These are phyloP conservation scores for Pseudolaguvia tuberculata DNA, from an alignment of 2,113 vertebrate genomes.

Conservation along the genomic window DNA sequence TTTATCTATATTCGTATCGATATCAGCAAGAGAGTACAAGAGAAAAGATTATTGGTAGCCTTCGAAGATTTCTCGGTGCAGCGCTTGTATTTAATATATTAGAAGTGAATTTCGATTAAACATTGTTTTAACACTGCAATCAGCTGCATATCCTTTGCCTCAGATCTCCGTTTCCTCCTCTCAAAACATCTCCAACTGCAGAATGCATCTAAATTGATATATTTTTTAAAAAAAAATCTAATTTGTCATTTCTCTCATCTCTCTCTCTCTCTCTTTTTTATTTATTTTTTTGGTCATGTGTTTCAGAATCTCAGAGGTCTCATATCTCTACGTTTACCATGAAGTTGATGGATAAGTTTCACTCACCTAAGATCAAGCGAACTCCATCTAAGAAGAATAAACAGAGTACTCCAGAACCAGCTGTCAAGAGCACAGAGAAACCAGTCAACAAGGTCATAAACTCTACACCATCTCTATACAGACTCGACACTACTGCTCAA, in stretches of 20 bases:
- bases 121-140: background rate
- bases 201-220: background rate
- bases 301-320: slow-evolving; percentile 90
- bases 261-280: slow-evolving; percentile 3
- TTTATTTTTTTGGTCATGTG: slow-evolving; percentile 35
- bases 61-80: no score
- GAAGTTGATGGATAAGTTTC: slow-evolving; percentile 98
- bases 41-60: no score
- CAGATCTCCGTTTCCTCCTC: background rate
- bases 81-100: no score
- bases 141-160: background rate
- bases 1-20: no score
- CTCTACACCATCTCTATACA: background rate
- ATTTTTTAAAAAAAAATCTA: no score
- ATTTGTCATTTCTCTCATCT: background rate
- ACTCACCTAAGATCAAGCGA: slow-evolving; percentile 96
- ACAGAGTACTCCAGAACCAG: slow-evolving; percentile 78
- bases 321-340: slow-evolving; percentile 97
- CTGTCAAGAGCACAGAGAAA: slow-evolving; percentile 83
- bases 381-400: slow-evolving; percentile 96
- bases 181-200: no score
- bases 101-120: background rate
- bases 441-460: slow-evolving; percentile 81
- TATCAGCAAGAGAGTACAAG: no score
- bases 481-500: background rate